Percentiles rank a stretch among this genome's conserved stretches.
These are phyloP conservation scores for Percopsis transmontana DNA, from an alignment of 2,113 vertebrate genomes.

Conservation along the genomic window DNA sequence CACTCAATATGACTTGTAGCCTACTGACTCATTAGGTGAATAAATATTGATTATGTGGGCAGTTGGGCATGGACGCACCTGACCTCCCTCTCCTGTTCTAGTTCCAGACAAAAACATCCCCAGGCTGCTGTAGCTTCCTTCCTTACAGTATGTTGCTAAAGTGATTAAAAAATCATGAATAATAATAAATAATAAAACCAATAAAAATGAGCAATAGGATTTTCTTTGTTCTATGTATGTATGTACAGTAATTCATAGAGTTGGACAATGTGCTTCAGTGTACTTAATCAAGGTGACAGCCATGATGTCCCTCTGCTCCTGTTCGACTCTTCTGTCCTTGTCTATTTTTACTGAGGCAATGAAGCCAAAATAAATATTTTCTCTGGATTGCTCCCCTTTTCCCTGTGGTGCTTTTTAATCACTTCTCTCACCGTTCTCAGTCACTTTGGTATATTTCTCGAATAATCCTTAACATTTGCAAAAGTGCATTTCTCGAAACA, in stretches of 20 bases:
- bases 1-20: no score
- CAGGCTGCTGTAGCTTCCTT: not conserved
- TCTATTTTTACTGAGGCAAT: conserved; percentile 29
- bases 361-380: conserved; percentile 36
- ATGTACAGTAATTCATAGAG: conserved; percentile 12
- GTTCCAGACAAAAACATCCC: not conserved
- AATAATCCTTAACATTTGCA: no score
- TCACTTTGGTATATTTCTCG: no score
- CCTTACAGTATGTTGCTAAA: not conserved
- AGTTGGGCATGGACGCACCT: conserved; percentile 25
- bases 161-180: no score
- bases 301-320: conserved; percentile 24
- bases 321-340: conserved; percentile 2
- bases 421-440: conserved; percentile 28
- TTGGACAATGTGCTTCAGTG: conserved; percentile 5
- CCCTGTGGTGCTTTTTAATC: conserved; percentile 53
- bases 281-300: conserved; percentile 7
- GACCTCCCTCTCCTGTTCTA: not conserved
- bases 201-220: no score
- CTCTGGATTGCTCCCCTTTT: conserved; percentile 37
- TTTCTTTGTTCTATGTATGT: no score
- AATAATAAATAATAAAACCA: not conserved
- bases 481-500: no score
- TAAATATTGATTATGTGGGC: conserved; percentile 43
- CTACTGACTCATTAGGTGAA: no score